These are phyloP conservation scores for Lates calcarifer DNA, from an alignment of 2,113 vertebrate genomes.

Conservation along the genomic window DNA sequence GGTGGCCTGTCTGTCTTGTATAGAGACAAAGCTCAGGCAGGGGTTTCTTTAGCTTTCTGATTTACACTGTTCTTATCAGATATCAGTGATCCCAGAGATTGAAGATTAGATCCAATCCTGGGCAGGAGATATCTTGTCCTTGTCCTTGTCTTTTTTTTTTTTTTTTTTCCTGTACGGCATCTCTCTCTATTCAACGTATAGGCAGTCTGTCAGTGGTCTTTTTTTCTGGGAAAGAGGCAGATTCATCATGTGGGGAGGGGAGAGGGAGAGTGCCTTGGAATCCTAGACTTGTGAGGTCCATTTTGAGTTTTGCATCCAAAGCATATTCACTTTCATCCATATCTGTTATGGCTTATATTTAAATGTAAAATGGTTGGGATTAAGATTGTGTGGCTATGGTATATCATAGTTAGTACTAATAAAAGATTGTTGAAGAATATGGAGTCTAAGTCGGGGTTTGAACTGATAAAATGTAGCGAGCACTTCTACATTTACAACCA, in stretches of 20 bases:
- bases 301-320: neutral
- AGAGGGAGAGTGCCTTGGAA: neutral
- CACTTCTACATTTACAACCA: no score
- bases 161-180: constrained; percentile 34
- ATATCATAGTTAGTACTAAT: neutral
- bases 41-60: constrained; percentile 69
- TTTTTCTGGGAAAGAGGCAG: constrained; percentile 51
- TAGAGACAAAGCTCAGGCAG: constrained; percentile 55
- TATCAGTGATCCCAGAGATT: constrained; percentile 72
- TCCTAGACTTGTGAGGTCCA: constrained; percentile 3
- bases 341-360: neutral
- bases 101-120: constrained; percentile 77
- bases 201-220: constrained; percentile 67
- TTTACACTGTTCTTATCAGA: constrained; percentile 78
- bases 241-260: constrained; percentile 27
- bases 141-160: constrained; percentile 65
- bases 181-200: constrained; percentile 54
- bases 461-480: no score
- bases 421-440: neutral
- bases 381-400: neutral
- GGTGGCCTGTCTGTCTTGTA: constrained; percentile 63
- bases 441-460: no score
- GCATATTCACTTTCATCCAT: neutral
- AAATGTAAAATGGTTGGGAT: neutral
- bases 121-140: constrained; percentile 65